These are phyloP conservation scores for Pocota personata DNA, from an alignment of 2,888 invertebrate species.

Conservation along the genomic window DNA sequence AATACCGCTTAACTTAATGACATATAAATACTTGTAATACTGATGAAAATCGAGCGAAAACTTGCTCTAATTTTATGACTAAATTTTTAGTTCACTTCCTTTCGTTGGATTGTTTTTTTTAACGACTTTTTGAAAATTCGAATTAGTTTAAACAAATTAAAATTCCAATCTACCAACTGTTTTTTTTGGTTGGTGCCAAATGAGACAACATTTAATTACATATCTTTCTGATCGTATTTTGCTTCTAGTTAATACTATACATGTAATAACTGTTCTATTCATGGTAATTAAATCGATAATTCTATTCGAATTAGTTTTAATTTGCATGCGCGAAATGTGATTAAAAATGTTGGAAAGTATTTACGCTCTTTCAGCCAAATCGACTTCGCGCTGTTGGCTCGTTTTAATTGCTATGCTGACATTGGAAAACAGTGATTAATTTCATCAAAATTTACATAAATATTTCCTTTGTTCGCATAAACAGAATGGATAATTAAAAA, in stretches of 20 bases:
- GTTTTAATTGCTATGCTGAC: slow-evolving; percentile 38
- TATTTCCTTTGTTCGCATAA: not conserved
- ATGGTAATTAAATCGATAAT: slow-evolving; percentile 27
- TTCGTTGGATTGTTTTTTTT: no score
- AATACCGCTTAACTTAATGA: no score
- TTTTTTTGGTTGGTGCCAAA: not conserved
- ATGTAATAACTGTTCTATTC: slow-evolving; percentile 15
- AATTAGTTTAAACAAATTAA: not conserved
- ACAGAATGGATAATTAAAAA: not conserved
- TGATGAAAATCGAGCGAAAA: no score
- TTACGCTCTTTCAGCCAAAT: not conserved
- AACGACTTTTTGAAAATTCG: not conserved
- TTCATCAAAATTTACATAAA: slow-evolving; percentile 11
- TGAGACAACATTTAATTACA: not conserved
- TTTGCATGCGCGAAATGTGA: slow-evolving; percentile 28
- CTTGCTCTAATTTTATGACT: no score
- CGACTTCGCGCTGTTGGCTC: not conserved
- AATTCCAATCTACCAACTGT: not conserved
- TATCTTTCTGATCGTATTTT: not conserved
- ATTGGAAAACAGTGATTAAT: slow-evolving; percentile 28
- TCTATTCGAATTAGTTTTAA: slow-evolving; percentile 24
- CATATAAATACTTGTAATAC: no score
- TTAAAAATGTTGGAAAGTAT: slow-evolving; percentile 5
- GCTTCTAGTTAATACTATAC: not conserved
- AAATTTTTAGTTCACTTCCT: no score